Percentiles rank a stretch among this genome's conserved stretches.
Conservation (phyloP, 2,113 vertebrate genomes). For the Phalacrocorax aristotelis region DNA sequence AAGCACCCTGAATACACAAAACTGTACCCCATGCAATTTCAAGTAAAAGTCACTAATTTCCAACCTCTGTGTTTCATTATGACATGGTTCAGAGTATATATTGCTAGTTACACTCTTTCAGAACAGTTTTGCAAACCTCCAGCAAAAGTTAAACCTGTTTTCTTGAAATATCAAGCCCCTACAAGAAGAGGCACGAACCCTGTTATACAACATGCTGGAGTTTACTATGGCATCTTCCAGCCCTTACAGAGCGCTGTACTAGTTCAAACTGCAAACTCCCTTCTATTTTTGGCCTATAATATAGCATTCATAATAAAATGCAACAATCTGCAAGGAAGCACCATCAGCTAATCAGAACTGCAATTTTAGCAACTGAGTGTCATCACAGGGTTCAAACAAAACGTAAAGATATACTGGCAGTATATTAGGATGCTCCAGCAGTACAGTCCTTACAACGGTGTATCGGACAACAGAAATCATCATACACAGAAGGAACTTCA, state of each 20-base stretch:
- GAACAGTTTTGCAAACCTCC: not conserved
- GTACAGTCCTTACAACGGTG: not conserved
- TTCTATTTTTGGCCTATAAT: not conserved
- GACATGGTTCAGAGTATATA: not conserved
- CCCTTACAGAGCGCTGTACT: not conserved
- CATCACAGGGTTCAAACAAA: not conserved
- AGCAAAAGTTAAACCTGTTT: not conserved
- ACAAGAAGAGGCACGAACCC: not conserved
- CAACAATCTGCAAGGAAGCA: not conserved
- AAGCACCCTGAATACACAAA: not conserved
- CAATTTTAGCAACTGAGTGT: not conserved
- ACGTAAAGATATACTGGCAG: not conserved
- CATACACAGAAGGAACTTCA: not conserved
- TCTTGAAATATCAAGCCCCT: not conserved
- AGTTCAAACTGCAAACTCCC: not conserved
- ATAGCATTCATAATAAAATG: not conserved
- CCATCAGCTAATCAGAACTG: not conserved
- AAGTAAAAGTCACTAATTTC: not conserved
- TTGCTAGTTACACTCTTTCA: not conserved
- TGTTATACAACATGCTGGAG: not conserved
- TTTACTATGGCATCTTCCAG: not conserved
- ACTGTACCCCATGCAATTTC: not conserved
- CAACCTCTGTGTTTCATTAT: not conserved
- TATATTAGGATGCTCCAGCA: not conserved
- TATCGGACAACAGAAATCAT: rapidly evolving